Base-by-base conservation (phyloP, 2,888 invertebrate genomes). In the Clanis bilineata region DNA sequence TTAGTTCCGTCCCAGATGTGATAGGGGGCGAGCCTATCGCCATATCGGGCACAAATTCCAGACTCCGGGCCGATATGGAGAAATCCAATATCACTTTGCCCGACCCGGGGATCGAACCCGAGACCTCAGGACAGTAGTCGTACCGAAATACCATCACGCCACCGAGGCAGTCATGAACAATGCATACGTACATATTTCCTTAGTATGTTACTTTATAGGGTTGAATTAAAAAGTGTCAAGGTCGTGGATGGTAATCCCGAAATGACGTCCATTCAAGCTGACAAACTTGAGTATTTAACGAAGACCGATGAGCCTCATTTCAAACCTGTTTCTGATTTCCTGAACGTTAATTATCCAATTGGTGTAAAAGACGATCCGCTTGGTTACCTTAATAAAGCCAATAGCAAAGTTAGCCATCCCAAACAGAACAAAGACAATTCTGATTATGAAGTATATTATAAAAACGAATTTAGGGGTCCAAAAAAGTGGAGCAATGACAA, bases 141-240 rank as follows among this genome's bases (percentile, higher is more conserved):
- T n/a, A n/a, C n/a, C n/a, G n/a, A n/a, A n/a, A n/a, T n/a, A n/a
- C n/a, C n/a, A n/a, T n/a, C n/a, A n/a, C n/a, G n/a, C n/a, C n/a
- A n/a, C n/a, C n/a, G n/a, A n/a, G n/a, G n/a, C n/a, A n/a, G n/a
- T n/a, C n/a, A n/a, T n/a, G n/a, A n/a, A n/a, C n/a, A n/a, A n/a
- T n/a, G n/a, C n/a, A n/a, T n/a, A n/a, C n/a, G n/a, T n/a, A n/a
- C n/a, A n/a, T n/a, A n/a, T n/a, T n/a, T n/a, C n/a, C n/a, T n/a
- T n/a, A n/a, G n/a, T n/a, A n/a, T n/a, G n/a, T n/a, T n/a, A n/a
- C n/a, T 57, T 83, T 83, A 60, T 70, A 90, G 90, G 0, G 86
- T 90, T 28, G 90, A 90, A 71, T 66, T 90, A 4, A 86, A 88
- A 64, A 88, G 87, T 57, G 47, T 86, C 4, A 90, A 85, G 71